Evolutionary conservation across 2,113 vertebrate genomes (phyloP).

Genomic region (Coregonus clupeaformis): DNA sequence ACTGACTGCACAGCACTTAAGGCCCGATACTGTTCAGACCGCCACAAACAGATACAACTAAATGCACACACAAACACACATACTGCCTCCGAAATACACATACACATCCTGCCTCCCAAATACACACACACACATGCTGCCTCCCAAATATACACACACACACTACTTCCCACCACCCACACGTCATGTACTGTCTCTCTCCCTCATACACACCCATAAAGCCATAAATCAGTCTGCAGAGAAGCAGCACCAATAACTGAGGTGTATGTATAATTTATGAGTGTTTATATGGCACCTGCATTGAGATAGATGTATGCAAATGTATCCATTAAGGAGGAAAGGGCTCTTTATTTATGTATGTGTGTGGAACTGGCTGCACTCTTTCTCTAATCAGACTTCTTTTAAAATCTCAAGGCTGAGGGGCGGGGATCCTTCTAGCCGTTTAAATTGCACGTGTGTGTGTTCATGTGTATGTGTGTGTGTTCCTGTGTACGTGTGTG

Average conservation of each 20-base stretch:
- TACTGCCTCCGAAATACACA: not conserved
- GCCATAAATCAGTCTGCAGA: slow-evolving; percentile 47
- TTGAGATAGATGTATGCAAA: slow-evolving; percentile 51
- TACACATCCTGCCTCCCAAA: not conserved
- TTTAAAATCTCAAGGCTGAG: slow-evolving; percentile 51
- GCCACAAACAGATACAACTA: slow-evolving; percentile 12
- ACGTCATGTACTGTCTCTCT: too few species aligned
- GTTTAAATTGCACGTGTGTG: slow-evolving; percentile 34
- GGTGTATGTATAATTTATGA: slow-evolving; percentile 63
- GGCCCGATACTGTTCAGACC: slow-evolving; percentile 51
- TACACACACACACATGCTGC: not conserved
- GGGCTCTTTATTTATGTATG: slow-evolving; percentile 46
- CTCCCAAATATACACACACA: not conserved
- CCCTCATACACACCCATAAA: not conserved
- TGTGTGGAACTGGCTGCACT: slow-evolving; percentile 26
- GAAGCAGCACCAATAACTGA: slow-evolving; percentile 40
- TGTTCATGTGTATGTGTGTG: too few species aligned
- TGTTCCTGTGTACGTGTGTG: too few species aligned
- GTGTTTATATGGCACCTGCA: not conserved
- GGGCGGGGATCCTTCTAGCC: slow-evolving; percentile 43
- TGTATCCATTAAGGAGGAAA: slow-evolving; percentile 45
- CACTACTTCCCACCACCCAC: too few species aligned
- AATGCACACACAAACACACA: not conserved
- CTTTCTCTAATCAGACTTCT: slow-evolving; percentile 40
- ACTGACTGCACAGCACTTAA: slow-evolving; percentile 55